Base-by-base conservation (phyloP, 2,888 invertebrate species). In the Caenorhabditis imperialis region DNA sequence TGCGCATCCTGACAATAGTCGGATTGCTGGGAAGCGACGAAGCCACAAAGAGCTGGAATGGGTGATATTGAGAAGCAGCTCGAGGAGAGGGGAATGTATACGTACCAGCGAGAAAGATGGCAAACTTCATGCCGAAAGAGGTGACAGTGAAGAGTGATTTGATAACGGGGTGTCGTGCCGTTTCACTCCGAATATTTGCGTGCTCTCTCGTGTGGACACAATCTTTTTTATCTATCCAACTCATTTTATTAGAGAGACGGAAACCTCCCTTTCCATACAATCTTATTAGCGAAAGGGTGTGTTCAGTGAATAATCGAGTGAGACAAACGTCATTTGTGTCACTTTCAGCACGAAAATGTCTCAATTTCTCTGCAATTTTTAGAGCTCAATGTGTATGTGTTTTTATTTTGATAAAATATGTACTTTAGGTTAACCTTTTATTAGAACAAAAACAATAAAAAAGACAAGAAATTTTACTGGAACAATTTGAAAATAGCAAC, bases 271-370 rank as follows among this genome's bases (percentile, higher is more conserved):
- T 67, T 61, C 47, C 67, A 61, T 38, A 45, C 75, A 69, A 69
- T 69, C 74, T 57, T 75, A 62, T 70, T 69, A 70, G 58, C 60
- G 60, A 62, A 48, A 48, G 67, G 67, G 67, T 67, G 67, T 67
- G 67, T 67, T 67, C 67, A 57, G 27, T 48, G 44, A 35, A 22
- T 44, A 65, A 50, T 55, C 22, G 37, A 22, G 22, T 20, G 40
- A 50, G 16, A 7, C 27, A 62, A 22, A 63, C 63, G 63, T 63
- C 63, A 63, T 54, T 45, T 30, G 30, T 10, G 7, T 30, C 30
- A 30, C 6, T 30, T 30, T 10, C 30, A n/a, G n/a, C n/a, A n/a
- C n/a, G n/a, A n/a, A n/a, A n/a, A n/a, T 30, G 30, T 10, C 30
- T 30, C 30, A 30, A 30, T 30, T 30, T 10, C 30, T 30, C 30